Conservation (phyloP, 2,797 vertebrate genomes). For the Lagorchestes hirsutus region DNA sequence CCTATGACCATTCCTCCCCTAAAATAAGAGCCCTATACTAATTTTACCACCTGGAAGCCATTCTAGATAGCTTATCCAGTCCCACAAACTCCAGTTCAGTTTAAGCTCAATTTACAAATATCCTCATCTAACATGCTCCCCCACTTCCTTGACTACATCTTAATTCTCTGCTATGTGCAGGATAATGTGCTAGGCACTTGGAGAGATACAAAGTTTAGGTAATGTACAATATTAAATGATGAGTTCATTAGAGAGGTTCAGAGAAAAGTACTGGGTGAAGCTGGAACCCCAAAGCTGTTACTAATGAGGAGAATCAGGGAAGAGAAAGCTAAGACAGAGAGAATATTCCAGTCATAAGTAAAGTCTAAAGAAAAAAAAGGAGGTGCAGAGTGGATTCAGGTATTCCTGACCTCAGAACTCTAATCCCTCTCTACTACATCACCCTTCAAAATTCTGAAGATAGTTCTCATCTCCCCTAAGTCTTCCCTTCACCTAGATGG, state of each 20-base stretch:
- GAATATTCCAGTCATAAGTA: background rate
- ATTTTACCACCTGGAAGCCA: background rate
- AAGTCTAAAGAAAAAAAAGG: background rate
- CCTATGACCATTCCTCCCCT: background rate
- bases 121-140: background rate
- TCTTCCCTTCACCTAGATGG: background rate
- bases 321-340: background rate
- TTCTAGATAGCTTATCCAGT: background rate
- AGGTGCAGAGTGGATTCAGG: background rate
- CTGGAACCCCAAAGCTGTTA: background rate
- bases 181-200: background rate
- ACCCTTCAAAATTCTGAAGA: background rate
- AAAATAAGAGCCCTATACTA: background rate
- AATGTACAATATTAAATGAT: background rate
- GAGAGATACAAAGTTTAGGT: background rate
- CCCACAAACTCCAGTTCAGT: background rate
- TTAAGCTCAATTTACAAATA: background rate
- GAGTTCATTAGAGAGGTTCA: background rate
- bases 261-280: background rate
- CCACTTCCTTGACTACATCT: background rate
- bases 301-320: background rate
- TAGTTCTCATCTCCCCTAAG: background rate
- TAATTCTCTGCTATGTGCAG: background rate
- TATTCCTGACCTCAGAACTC: background rate
- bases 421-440: no score